Conservation (phyloP, 2,888 invertebrate species). For the Barypeithes pellucidus region DNA sequence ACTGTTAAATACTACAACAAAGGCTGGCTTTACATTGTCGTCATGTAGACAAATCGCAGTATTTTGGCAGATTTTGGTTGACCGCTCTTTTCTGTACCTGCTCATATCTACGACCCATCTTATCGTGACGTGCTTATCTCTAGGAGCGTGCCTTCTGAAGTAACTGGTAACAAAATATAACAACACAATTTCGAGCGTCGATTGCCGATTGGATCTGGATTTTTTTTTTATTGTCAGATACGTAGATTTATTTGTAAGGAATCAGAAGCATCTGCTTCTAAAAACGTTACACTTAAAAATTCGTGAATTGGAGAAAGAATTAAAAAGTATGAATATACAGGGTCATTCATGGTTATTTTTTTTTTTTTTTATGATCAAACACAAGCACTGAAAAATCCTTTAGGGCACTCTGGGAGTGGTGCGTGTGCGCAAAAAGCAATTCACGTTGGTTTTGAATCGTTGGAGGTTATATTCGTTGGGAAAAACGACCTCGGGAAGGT, state of each 20-base stretch:
- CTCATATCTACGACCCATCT: conserved; percentile 59
- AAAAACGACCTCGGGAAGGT: no score
- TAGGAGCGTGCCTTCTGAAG: conserved; percentile 59
- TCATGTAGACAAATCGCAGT: conserved; percentile 60
- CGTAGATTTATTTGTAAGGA: conserved; percentile 1
- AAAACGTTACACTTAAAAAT: background rate
- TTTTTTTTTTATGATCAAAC: no score
- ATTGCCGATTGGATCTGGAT: conserved; percentile 48
- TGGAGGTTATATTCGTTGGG: no score
- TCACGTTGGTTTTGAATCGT: no score
- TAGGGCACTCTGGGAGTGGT: no score
- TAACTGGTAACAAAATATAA: conserved; percentile 53
- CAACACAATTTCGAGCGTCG: conserved; percentile 54
- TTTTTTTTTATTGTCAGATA: conserved; percentile 22
- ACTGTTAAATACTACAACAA: conserved; percentile 59
- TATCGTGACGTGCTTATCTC: conserved; percentile 55
- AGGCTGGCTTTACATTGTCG: conserved; percentile 62
- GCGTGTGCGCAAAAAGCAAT: no score
- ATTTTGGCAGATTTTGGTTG: conserved; percentile 64
- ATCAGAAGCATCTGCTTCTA: conserved; percentile 4
- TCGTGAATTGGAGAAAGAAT: no score
- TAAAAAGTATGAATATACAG: no score
- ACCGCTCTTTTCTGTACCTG: conserved; percentile 59
- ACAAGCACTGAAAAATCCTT: no score
- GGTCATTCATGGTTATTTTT: no score